A percentile compares a stretch with the other conserved stretches of the same genome.
phyloP scores from a whole-genome alignment of 2,113 vertebrate species.

The Diphyllodes magnificus region DNA sequence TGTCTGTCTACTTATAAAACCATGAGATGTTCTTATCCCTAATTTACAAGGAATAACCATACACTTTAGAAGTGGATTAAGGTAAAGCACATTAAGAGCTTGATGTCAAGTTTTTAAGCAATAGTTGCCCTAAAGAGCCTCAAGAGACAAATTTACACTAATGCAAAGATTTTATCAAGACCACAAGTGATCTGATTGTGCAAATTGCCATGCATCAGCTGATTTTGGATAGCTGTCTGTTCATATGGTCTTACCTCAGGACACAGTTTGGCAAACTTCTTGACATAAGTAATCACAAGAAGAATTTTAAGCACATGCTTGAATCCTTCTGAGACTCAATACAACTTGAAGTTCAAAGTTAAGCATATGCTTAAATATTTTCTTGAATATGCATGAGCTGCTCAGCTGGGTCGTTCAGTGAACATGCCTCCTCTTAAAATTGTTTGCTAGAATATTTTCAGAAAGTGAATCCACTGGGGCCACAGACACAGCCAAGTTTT shows the following conservation, averaged over 20 bases:
- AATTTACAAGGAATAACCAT: background rate
- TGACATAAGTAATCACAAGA: background rate
- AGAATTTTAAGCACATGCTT: slow-evolving; percentile 18
- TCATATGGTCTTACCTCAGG: background rate
- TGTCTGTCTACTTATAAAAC: background rate
- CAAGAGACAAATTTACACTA: background rate
- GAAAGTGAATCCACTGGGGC: background rate
- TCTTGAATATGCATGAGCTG: slow-evolving; percentile 38
- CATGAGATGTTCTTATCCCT: background rate
- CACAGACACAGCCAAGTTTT: background rate
- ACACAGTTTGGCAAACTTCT: background rate
- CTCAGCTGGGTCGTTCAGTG: background rate
- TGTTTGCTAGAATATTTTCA: slow-evolving; percentile 34
- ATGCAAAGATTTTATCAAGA: background rate
- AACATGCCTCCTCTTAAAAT: slow-evolving; percentile 34
- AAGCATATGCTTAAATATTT: slow-evolving; percentile 38
- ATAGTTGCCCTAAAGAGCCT: background rate
- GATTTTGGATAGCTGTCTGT: background rate
- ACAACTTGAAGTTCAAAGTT: slow-evolving; percentile 39
- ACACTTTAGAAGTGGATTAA: background rate
- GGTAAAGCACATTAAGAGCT: background rate
- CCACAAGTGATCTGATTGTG: background rate
- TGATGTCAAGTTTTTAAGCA: background rate
- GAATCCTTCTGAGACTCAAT: slow-evolving; percentile 6
- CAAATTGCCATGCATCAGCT: background rate